Evolutionary conservation across 2,797 vertebrate genomes (phyloP).

Genomic region (Neosilurus mollespiculum): DNA sequence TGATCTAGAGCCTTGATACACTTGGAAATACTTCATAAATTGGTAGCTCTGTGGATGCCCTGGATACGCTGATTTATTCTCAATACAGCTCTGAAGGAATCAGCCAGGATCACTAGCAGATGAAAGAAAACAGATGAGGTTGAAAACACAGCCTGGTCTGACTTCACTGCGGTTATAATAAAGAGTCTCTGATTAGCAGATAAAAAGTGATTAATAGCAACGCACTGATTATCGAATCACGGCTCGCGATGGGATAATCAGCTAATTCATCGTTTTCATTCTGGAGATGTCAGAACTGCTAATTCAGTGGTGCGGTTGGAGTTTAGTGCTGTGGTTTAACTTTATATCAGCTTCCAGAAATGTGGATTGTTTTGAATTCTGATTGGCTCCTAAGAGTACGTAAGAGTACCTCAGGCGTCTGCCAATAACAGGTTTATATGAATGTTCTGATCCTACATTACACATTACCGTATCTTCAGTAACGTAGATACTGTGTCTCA

Average conservation of each 20-base stretch:
- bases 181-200: constrained; percentile 68
- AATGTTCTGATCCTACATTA: neutral
- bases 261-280: constrained; percentile 69
- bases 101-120: neutral
- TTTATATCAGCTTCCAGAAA: neutral
- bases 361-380: neutral
- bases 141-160: constrained; percentile 57
- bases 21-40: no score
- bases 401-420: neutral
- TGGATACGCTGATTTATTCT: neutral
- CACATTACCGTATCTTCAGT: neutral
- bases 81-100: neutral
- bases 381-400: neutral
- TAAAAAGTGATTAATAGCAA: constrained; percentile 74
- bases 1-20: neutral
- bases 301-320: constrained; percentile 40
- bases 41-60: neutral
- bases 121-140: constrained; percentile 49
- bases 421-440: neutral
- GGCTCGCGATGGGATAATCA: constrained; percentile 69
- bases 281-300: constrained; percentile 42
- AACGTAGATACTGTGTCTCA: neutral
- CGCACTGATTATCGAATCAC: constrained; percentile 69
- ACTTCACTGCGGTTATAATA: constrained; percentile 56
- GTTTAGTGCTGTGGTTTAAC: constrained; percentile 43